These are phyloP conservation scores for Chrysopilus asiliformis DNA, from an alignment of 2,888 invertebrate species.

Conservation along the genomic window DNA sequence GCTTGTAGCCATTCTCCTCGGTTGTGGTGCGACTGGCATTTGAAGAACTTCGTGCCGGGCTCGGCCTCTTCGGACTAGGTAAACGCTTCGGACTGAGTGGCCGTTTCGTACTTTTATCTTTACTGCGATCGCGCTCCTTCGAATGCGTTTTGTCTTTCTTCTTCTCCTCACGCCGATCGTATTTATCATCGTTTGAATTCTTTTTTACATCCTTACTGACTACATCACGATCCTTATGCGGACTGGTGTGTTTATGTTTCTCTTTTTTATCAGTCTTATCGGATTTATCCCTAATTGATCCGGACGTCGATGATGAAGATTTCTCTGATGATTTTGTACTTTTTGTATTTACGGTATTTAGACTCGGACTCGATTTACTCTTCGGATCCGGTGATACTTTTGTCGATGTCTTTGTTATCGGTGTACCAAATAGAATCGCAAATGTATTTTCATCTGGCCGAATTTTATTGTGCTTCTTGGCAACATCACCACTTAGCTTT, in stretches of 20 bases:
- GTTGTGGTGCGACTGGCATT: constrained; percentile 15
- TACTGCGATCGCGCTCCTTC: constrained; percentile 41
- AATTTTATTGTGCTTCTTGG: constrained; percentile 49
- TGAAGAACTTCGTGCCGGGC: constrained; percentile 29
- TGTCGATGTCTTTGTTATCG: constrained; percentile 56
- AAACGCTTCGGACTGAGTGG: constrained; percentile 28
- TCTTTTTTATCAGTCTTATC: constrained; percentile 46
- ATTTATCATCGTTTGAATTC: constrained; percentile 31
- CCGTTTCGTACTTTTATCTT: constrained; percentile 38
- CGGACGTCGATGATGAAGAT: constrained; percentile 12
- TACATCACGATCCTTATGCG: constrained; percentile 40
- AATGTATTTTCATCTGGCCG: constrained; percentile 52
- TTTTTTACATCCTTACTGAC: constrained; percentile 30
- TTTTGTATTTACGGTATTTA: constrained; percentile 10
- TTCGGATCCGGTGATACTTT: constrained; percentile 55
- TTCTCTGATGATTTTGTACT: constrained; percentile 9
- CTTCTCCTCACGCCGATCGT: constrained; percentile 38
- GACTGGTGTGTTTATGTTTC: constrained; percentile 40
- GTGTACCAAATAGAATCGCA: constrained; percentile 69
- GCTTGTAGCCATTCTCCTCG: constrained; percentile 18
- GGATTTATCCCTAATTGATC: constrained; percentile 23
- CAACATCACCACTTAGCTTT: constrained; percentile 38
- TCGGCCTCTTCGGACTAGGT: constrained; percentile 14
- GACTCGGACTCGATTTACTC: constrained; percentile 39
- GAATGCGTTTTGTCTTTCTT: constrained; percentile 41